phyloP scores from a whole-genome alignment of 1,140 invertebrate species.

The Periplaneta americana region DNA sequence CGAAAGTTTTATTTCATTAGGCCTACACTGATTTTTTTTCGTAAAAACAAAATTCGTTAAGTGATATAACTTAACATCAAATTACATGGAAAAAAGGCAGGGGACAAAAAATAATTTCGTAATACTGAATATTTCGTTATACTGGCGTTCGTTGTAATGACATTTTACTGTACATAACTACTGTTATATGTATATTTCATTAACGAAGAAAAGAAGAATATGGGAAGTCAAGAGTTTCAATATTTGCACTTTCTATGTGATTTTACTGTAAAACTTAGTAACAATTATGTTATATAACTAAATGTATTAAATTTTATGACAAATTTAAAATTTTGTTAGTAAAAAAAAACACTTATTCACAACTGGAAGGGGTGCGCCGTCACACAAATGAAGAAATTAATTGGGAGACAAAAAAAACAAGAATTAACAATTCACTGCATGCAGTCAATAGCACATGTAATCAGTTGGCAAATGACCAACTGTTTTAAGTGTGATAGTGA shows the following conservation, averaged over 20 bases:
- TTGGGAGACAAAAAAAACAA: background rate
- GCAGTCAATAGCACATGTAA: background rate
- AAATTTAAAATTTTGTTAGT: background rate
- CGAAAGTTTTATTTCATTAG: too few relatives aligned
- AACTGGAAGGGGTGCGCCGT: constrained; percentile 4
- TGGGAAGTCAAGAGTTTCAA: background rate
- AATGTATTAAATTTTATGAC: background rate
- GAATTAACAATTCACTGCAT: constrained; percentile 5
- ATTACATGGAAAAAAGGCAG: too few relatives aligned
- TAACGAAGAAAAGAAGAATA: too few relatives aligned
- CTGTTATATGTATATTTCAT: background rate
- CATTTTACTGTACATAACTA: too few relatives aligned
- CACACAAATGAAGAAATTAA: constrained; percentile 11
- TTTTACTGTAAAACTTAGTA: too few relatives aligned
- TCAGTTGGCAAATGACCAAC: background rate
- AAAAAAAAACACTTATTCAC: background rate
- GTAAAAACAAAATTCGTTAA: too few relatives aligned
- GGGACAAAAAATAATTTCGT: too few relatives aligned
- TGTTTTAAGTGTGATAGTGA: too few relatives aligned
- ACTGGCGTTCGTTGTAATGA: too few relatives aligned
- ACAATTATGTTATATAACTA: background rate
- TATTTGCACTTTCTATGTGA: background rate
- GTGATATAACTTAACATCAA: too few relatives aligned
- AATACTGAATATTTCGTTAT: too few relatives aligned
- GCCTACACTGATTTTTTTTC: too few relatives aligned